These are phyloP conservation scores for Popillia japonica DNA, from an alignment of 1,140 invertebrate species.

Conservation along the genomic window DNA sequence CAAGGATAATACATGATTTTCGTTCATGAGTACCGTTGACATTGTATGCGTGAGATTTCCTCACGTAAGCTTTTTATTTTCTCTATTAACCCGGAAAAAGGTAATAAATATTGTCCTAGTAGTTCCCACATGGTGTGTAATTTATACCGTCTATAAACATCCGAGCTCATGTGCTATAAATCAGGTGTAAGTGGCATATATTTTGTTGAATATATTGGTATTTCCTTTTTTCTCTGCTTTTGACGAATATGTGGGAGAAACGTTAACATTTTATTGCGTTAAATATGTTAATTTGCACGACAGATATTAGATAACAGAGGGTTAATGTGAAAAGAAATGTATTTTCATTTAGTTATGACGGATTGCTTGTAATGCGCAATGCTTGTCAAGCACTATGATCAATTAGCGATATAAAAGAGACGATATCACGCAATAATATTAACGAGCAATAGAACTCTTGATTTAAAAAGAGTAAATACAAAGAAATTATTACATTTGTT, in stretches of 20 bases:
- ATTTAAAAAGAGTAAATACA: too few species aligned
- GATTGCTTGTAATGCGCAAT: too few species aligned
- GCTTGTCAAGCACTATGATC: too few species aligned
- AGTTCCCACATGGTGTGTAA: background rate
- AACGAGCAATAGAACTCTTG: too few species aligned
- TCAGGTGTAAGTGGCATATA: background rate
- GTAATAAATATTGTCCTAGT: constrained; percentile 24
- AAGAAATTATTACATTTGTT: too few species aligned
- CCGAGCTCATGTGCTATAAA: background rate
- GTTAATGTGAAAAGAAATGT: too few species aligned
- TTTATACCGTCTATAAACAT: constrained; percentile 20
- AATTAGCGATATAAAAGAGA: too few species aligned
- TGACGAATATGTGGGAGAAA: background rate
- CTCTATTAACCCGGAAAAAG: constrained; percentile 3
- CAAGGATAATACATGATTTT: background rate
- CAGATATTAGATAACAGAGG: too few species aligned
- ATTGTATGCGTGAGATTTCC: background rate
- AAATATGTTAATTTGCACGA: too few species aligned
- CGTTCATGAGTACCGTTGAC: background rate
- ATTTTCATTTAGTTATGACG: too few species aligned
- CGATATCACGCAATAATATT: too few species aligned
- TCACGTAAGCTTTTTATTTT: background rate
- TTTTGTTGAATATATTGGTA: background rate
- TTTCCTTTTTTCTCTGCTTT: background rate
- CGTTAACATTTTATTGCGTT: background rate